Percentiles rank a stretch among this genome's conserved stretches.
Conservation (phyloP, 1,140 invertebrate genomes). For the Leptestheria dahalacensis region DNA sequence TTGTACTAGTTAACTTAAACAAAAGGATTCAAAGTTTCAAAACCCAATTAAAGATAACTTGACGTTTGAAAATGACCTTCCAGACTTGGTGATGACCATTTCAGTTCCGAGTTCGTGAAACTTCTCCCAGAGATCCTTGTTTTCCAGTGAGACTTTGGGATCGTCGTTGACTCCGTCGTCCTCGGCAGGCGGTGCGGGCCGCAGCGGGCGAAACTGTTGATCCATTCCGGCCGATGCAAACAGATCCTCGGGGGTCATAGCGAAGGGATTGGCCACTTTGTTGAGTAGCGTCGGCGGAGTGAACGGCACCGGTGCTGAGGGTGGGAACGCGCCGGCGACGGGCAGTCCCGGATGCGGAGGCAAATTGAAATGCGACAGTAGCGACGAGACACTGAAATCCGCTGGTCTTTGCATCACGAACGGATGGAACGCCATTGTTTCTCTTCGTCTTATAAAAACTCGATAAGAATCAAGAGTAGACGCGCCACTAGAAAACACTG, state of each 20-base stretch:
- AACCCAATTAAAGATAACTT: no score
- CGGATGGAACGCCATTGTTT: constrained; percentile 40
- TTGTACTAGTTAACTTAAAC: no score
- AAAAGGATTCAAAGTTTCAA: no score
- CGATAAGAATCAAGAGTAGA: no score
- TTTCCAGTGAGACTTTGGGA: constrained; percentile 90
- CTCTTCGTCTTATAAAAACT: no score
- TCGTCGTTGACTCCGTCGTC: constrained; percentile 91
- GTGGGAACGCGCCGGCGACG: constrained; percentile 41
- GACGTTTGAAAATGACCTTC: no score
- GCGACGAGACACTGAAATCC: constrained; percentile 79
- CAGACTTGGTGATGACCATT: constrained; percentile 99
- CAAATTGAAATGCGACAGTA: constrained; percentile 48
- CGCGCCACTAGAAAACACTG: no score
- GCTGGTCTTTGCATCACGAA: constrained; percentile 51
- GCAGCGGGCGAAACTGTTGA: constrained; percentile 31
- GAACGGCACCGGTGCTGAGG: constrained; percentile 27
- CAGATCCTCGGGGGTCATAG: constrained; percentile 50
- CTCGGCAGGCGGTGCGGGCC: constrained; percentile 50
- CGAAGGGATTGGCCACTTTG: constrained; percentile 34
- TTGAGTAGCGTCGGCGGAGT: constrained; percentile 31
- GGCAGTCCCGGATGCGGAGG: constrained; percentile 34
- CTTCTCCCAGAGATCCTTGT: constrained; percentile 95
- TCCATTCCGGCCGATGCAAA: constrained; percentile 52
- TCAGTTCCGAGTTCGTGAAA: constrained; percentile 96